Base-by-base conservation (phyloP, 2,888 invertebrate species). In the Halocaridina rubra region DNA sequence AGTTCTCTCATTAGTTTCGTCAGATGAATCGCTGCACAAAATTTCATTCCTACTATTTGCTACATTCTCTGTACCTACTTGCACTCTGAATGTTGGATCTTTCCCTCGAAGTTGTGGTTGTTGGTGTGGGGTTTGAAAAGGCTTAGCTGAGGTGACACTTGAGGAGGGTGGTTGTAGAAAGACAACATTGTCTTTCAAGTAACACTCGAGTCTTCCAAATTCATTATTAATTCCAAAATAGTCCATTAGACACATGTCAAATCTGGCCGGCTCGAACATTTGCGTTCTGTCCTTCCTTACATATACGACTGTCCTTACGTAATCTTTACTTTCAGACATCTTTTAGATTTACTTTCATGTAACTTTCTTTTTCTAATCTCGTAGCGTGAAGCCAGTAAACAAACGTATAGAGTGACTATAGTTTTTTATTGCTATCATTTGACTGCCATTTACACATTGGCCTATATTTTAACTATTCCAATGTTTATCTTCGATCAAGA, bases 221-320 rank as follows among this genome's bases (percentile, higher is more conserved):
- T 72, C 80, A 39, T 80, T 57, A 4, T 24, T 7, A 39, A 80
- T 80, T n/a, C 61, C 72, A 33, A 80, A 80, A 59, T 80, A 71
- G 33, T 80, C 80, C 19, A 80, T 29, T 10, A 80, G 72, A 39
- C 80, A 80, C 29, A 13, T 16, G 29, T 72, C 80, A 72, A 80
- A 80, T 22, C 22, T 7, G 1, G 80, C 80, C 3, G 80, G 80
- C 27, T 71, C 57, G 61, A 33, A 80, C 10, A 59, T 59, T 1
- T 24, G 8, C 8, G 5, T 24, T 2, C 24, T 57, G 19, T 80
- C 33, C 5, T 30, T 27, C 16, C 80, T 53, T 0, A 61, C 27
- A 61, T 80, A 59, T n/a, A 80, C 80, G 3, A 80, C 80, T 7
- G 53, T 72, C 16, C 80, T 71, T 3, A 13, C 59, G 80, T 24